These are phyloP conservation scores for Macrosoma leucophasiata DNA, from an alignment of 2,888 invertebrate species.

Conservation along the genomic window DNA sequence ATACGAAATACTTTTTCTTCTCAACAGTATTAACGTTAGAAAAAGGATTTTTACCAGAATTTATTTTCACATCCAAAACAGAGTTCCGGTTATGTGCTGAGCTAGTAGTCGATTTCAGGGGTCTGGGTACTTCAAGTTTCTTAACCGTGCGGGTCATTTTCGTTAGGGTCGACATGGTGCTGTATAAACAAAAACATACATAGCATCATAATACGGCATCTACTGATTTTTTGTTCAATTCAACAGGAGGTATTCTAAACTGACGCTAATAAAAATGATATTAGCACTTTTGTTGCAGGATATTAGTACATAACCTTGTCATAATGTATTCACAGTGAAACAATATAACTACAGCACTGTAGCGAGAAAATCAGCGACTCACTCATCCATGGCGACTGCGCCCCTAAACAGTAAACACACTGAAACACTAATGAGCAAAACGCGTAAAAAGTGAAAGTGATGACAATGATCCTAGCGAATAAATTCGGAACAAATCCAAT, in stretches of 20 bases:
- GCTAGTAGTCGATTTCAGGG: conserved; percentile 79
- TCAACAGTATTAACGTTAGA: conserved; percentile 8
- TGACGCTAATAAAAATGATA: conserved; percentile 38
- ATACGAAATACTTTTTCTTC: neutral
- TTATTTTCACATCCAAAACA: conserved; percentile 70
- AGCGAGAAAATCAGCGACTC: conserved; percentile 52
- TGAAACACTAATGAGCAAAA: conserved; percentile 61
- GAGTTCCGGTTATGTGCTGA: conserved; percentile 71
- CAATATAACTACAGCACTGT: conserved; percentile 40
- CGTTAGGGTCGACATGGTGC: conserved; percentile 76
- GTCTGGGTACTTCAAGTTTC: conserved; percentile 85
- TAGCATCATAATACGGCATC: conserved; percentile 18
- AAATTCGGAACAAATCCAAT: conserved; percentile 73
- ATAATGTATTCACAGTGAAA: conserved; percentile 51
- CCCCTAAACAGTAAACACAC: conserved; percentile 46
- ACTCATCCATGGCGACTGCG: conserved; percentile 71
- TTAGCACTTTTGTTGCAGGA: conserved; percentile 46
- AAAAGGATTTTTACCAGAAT: conserved; percentile 57
- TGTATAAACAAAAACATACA: conserved; percentile 35
- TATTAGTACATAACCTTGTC: conserved; percentile 63
- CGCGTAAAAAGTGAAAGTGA: conserved; percentile 73
- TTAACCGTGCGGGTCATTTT: conserved; percentile 82
- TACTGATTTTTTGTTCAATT: neutral
- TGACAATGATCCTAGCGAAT: conserved; percentile 73
- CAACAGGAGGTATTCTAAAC: conserved; percentile 4